phyloP scores from a whole-genome alignment of 2,797 vertebrate species.

The Sparus aurata region DNA sequence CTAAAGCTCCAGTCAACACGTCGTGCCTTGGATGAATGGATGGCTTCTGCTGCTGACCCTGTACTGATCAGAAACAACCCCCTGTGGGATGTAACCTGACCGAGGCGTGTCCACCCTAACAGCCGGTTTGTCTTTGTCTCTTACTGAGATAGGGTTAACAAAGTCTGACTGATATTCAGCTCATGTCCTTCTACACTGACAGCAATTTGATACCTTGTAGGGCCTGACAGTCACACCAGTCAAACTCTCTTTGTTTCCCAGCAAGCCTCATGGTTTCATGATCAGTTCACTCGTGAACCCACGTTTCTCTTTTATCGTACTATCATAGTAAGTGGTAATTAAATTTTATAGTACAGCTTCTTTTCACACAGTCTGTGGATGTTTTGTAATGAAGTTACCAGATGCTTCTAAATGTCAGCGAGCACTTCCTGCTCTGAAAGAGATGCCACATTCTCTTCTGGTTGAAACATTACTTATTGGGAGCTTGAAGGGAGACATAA shows the following conservation, averaged over 20 bases:
- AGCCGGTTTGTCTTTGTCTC: constrained; percentile 59
- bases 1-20: constrained; percentile 7
- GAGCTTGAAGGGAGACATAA: constrained; percentile 36
- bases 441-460: constrained; percentile 46
- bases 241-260: constrained; percentile 40
- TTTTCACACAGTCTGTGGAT: constrained; percentile 43
- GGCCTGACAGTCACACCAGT: constrained; percentile 11
- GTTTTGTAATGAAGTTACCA: constrained; percentile 74
- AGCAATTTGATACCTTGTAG: constrained; percentile 45
- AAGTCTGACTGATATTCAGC: constrained; percentile 46
- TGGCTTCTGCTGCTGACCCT: constrained; percentile 15
- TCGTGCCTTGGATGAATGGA: constrained; percentile 23
- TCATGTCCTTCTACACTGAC: constrained; percentile 17
- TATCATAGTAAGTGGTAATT: constrained; percentile 50
- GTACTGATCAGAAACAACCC: constrained; percentile 28
- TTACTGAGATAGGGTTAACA: constrained; percentile 51
- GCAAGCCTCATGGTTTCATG: background rate
- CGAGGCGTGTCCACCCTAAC: constrained; percentile 48
- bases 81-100: constrained; percentile 66
- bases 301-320: background rate
- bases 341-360: constrained; percentile 49
- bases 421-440: constrained; percentile 64
- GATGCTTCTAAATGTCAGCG: constrained; percentile 67
- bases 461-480: constrained; percentile 62
- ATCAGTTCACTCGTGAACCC: background rate